Evolutionary conservation across 2,888 invertebrate genomes (phyloP).

Genomic region (Dasysyrphus albostriatus): DNA sequence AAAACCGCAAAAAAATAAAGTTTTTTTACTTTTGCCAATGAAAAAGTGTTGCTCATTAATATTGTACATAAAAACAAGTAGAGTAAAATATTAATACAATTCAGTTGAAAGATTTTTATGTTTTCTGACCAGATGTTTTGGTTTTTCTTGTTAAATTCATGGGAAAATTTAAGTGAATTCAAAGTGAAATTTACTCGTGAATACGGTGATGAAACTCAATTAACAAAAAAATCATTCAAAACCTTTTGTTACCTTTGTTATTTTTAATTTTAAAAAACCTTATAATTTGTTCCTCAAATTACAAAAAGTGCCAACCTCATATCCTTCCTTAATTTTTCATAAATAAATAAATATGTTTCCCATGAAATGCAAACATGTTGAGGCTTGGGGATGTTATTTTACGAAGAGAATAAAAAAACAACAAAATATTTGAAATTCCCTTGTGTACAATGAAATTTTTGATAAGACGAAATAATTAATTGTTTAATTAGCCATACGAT

Average conservation of each 20-base stretch:
- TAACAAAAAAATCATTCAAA: too few species aligned
- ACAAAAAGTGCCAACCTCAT: neutral
- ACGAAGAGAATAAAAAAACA: neutral
- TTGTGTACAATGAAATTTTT: constrained; percentile 55
- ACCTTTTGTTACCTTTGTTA: too few species aligned
- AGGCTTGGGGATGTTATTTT: neutral
- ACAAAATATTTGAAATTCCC: constrained; percentile 21
- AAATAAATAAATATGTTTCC: constrained; percentile 10
- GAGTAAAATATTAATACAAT: too few species aligned
- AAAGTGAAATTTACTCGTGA: too few species aligned
- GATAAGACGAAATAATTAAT: constrained; percentile 73
- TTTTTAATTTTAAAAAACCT: neutral
- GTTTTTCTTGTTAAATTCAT: too few species aligned
- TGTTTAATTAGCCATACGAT: constrained; percentile 53
- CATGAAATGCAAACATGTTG: neutral
- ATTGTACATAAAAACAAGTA: too few species aligned
- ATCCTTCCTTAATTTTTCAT: constrained; percentile 5
- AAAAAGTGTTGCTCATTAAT: too few species aligned
- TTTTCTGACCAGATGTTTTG: too few species aligned
- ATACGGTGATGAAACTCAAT: too few species aligned
- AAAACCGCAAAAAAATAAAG: constrained; percentile 66
- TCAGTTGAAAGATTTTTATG: too few species aligned
- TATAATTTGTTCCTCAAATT: neutral
- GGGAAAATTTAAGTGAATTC: too few species aligned
- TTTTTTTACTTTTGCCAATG: constrained; percentile 15